A percentile compares a stretch with the other conserved stretches of the same genome.
phyloP scores from a whole-genome alignment of 2,113 vertebrate genomes.

The Dendrocopos noguchii region DNA sequence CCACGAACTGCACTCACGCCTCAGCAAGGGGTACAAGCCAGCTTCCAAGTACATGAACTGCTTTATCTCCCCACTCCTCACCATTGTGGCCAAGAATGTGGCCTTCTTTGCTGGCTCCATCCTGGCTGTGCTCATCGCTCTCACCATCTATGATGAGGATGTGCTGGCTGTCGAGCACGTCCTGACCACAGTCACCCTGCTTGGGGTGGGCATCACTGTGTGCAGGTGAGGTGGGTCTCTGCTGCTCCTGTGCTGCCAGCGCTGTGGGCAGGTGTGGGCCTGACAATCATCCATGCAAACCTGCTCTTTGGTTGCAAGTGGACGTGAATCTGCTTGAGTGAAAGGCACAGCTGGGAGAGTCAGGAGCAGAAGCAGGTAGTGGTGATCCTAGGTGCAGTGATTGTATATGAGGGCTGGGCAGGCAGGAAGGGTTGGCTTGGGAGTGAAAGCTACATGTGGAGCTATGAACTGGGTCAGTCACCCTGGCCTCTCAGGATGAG shows the following conservation, averaged over 20 bases:
- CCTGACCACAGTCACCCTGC: conserved; percentile 93
- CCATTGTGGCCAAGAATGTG: conserved; percentile 94
- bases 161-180: conserved; percentile 95
- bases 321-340: background rate
- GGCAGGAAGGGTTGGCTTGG: background rate
- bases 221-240: conserved; percentile 85
- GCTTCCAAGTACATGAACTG: conserved; percentile 99
- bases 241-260: background rate
- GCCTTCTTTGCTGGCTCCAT: conserved; percentile 98
- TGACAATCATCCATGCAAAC: background rate
- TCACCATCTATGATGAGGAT: conserved; percentile 97
- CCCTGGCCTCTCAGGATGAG: background rate
- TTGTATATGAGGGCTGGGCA: background rate
- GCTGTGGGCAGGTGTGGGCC: background rate
- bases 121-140: conserved; percentile 93
- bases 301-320: background rate
- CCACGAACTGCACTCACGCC: conserved; percentile 94
- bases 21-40: conserved; percentile 96
- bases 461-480: background rate
- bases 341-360: background rate
- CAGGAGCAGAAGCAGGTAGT: background rate
- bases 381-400: background rate
- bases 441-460: background rate
- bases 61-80: conserved; percentile 94
- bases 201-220: conserved; percentile 93